Evolutionary conservation across 92 coral and sea anemone genomes (phyloP).

Genomic region (Epizoanthus fatuus): DNA sequence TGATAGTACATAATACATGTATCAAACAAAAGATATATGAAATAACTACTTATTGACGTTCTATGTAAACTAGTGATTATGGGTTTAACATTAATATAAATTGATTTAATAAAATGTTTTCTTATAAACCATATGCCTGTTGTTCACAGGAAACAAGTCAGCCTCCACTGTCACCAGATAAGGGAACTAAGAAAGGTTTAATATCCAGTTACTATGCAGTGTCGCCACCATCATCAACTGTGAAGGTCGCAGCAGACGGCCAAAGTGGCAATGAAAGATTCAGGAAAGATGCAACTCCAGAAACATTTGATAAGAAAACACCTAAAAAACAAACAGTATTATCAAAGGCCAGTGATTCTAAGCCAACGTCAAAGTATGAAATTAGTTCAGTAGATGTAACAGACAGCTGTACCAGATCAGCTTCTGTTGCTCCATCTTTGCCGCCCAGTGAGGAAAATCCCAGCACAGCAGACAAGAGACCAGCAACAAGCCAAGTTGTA

Average conservation of each 20-base stretch:
- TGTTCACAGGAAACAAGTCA: background rate
- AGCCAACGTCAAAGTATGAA: background rate
- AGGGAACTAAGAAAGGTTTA: conserved; percentile 1
- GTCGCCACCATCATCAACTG: conserved; percentile 12
- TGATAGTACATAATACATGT: too few relatives aligned
- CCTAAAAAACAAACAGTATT: background rate
- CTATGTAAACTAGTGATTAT: background rate
- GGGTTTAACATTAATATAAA: background rate
- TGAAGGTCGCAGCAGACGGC: background rate
- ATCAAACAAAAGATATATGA: too few relatives aligned
- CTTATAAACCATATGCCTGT: background rate
- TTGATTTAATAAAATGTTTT: background rate
- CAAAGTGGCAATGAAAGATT: background rate
- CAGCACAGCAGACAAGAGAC: background rate
- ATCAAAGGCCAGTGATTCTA: too few relatives aligned
- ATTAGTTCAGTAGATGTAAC: background rate
- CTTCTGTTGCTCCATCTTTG: background rate
- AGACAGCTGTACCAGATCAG: background rate
- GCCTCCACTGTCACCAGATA: background rate
- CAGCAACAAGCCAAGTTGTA: background rate
- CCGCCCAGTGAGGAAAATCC: background rate
- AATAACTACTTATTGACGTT: too few relatives aligned
- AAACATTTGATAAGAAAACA: background rate
- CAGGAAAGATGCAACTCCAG: background rate
- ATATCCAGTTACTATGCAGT: conserved; percentile 10